Conservation (phyloP, 2,888 invertebrate genomes). For the Polyommatus icarus region DNA sequence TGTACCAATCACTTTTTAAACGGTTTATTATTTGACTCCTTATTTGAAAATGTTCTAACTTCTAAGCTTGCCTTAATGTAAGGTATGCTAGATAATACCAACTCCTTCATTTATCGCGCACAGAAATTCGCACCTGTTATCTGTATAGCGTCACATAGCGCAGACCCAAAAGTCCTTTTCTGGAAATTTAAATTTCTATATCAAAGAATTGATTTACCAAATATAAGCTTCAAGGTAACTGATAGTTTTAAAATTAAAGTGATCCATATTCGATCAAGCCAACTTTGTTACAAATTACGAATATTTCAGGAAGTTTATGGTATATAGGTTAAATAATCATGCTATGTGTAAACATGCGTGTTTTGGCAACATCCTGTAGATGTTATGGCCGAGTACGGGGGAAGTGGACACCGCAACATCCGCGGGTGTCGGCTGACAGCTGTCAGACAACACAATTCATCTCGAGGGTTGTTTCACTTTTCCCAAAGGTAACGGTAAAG, state of each 20-base stretch:
- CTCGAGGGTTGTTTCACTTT: background rate
- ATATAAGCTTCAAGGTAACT: too few relatives aligned
- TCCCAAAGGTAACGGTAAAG: too few relatives aligned
- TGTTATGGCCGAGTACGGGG: conserved; percentile 50
- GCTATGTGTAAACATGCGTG: conserved; percentile 54
- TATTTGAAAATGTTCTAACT: too few relatives aligned
- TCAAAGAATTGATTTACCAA: too few relatives aligned
- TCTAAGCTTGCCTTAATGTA: too few relatives aligned
- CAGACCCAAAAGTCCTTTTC: too few relatives aligned
- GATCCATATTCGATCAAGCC: background rate
- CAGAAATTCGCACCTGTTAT: too few relatives aligned
- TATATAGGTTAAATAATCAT: conserved; percentile 54
- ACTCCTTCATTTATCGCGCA: too few relatives aligned
- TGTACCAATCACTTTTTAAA: conserved; percentile 32
- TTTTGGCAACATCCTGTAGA: conserved; percentile 77
- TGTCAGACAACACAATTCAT: conserved; percentile 34
- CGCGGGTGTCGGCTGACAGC: conserved; percentile 48
- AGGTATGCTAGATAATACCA: too few relatives aligned
- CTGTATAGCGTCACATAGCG: too few relatives aligned
- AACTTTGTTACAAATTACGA: background rate
- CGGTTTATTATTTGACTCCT: background rate
- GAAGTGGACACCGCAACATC: conserved; percentile 78
- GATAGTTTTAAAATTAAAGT: background rate
- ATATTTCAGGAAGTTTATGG: conserved; percentile 45
- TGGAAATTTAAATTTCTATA: too few relatives aligned